phyloP scores from a whole-genome alignment of 2,888 invertebrate species.

The Crocallis elinguaria region DNA sequence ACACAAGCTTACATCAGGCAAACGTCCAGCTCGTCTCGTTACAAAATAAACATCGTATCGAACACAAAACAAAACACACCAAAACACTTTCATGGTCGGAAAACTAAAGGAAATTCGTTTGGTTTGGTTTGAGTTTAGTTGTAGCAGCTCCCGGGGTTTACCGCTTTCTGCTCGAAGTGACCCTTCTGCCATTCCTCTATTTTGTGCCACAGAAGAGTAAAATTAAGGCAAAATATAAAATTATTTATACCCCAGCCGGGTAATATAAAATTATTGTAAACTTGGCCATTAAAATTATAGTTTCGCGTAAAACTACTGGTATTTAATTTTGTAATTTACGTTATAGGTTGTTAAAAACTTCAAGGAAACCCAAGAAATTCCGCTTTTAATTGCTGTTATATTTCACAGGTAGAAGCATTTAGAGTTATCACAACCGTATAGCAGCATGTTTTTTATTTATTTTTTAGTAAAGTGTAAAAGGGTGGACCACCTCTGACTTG shows the following conservation, averaged over 20 bases:
- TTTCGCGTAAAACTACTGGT: constrained; percentile 27
- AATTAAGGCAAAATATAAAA: constrained; percentile 18
- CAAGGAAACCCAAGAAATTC: constrained; percentile 3
- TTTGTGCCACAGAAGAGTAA: not conserved
- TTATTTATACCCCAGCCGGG: constrained; percentile 14
- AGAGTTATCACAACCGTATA: constrained; percentile 49
- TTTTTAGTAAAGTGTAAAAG: constrained; percentile 53
- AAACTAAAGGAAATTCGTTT: no score
- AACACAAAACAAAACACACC: no score
- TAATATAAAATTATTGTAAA: constrained; percentile 18
- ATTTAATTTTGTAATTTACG: constrained; percentile 31
- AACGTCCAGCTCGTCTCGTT: no score
- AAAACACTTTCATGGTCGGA: no score
- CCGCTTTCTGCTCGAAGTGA: no score
- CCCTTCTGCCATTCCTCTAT: not conserved
- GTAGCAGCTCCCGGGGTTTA: no score
- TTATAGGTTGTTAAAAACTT: constrained; percentile 23
- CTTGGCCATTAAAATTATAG: constrained; percentile 28
- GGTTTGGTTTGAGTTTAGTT: no score
- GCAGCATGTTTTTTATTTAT: constrained; percentile 25
- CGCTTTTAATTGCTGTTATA: constrained; percentile 62
- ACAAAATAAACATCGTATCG: no score
- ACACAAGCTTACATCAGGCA: no score
- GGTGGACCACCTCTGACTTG: constrained; percentile 79
- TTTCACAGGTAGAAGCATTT: constrained; percentile 63